phyloP scores from a whole-genome alignment of 1,140 invertebrate species.

The Drosophila obscura region DNA sequence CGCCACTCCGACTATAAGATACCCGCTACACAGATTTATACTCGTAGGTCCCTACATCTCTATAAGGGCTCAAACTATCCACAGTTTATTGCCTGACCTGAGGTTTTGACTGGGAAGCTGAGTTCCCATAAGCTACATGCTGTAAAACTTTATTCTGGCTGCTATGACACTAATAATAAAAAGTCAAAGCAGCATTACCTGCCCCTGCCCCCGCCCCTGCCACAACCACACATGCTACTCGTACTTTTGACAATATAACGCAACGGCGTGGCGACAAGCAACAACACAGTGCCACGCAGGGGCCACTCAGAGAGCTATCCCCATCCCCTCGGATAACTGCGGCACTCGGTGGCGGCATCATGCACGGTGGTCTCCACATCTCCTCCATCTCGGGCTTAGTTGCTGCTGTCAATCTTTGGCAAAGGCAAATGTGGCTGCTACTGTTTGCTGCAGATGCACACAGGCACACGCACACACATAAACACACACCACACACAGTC shows the following conservation, averaged over 20 bases:
- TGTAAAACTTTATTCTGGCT: background rate
- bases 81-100: no score
- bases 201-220: constrained; percentile 17
- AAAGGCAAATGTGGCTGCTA: constrained; percentile 73
- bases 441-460: constrained; percentile 51
- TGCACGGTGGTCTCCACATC: constrained; percentile 60
- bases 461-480: background rate
- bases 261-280: constrained; percentile 54
- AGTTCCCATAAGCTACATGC: constrained; percentile 3
- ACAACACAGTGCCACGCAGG: constrained; percentile 9
- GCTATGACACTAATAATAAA: constrained; percentile 46
- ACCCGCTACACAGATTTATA: no score
- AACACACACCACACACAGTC: constrained; percentile 19
- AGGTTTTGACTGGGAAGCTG: no score
- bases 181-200: constrained; percentile 12
- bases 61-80: no score
- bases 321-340: constrained; percentile 17
- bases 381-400: constrained; percentile 46
- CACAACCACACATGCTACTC: constrained; percentile 51
- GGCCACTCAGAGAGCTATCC: constrained; percentile 1
- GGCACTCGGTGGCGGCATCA: constrained; percentile 19
- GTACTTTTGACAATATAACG: constrained; percentile 53
- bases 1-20: background rate
- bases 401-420: constrained; percentile 75
- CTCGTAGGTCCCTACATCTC: no score